Percentiles rank a stretch among this genome's conserved stretches.
These are phyloP conservation scores for Myiotriccus ornatus DNA, from an alignment of 2,797 vertebrate species.

Conservation along the genomic window DNA sequence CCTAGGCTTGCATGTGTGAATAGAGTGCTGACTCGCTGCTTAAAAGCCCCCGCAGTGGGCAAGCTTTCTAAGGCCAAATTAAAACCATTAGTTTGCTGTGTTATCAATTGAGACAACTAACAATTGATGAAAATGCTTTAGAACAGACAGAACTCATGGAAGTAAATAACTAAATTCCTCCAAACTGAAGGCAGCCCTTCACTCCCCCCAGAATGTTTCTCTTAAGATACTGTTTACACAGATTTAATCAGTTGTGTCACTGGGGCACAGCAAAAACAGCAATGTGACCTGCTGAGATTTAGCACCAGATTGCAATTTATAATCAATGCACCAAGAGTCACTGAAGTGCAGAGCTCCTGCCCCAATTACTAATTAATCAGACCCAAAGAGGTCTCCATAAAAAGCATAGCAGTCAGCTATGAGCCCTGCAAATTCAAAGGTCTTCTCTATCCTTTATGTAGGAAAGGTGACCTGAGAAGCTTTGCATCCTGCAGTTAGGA, in stretches of 20 bases:
- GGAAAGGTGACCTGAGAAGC: conserved; percentile 35
- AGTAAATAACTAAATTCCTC: conserved; percentile 60
- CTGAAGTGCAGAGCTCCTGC: conserved; percentile 70
- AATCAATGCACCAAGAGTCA: conserved; percentile 72
- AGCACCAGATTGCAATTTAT: conserved; percentile 78
- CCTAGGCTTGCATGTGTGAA: conserved; percentile 22
- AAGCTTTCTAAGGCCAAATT: conserved; percentile 50
- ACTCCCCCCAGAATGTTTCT: conserved; percentile 49
- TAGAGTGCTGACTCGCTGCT: conserved; percentile 30
- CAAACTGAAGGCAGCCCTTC: conserved; percentile 50
- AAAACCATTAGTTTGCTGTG: conserved; percentile 42
- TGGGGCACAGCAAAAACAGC: conserved; percentile 72
- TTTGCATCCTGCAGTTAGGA: background rate
- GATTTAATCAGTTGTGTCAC: conserved; percentile 75
- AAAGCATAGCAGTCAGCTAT: conserved; percentile 42
- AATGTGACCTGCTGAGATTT: conserved; percentile 73
- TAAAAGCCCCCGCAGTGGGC: conserved; percentile 33
- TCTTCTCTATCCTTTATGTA: background rate
- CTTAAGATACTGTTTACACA: conserved; percentile 70
- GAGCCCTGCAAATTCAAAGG: conserved; percentile 50
- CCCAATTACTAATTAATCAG: conserved; percentile 81
- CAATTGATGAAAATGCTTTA: conserved; percentile 64
- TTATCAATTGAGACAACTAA: conserved; percentile 45
- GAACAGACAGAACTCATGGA: conserved; percentile 29
- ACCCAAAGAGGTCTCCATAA: conserved; percentile 72